Percentiles rank a stretch among this genome's conserved stretches.
Conservation (phyloP, 2,113 vertebrate genomes). For the Tichodroma muraria region DNA sequence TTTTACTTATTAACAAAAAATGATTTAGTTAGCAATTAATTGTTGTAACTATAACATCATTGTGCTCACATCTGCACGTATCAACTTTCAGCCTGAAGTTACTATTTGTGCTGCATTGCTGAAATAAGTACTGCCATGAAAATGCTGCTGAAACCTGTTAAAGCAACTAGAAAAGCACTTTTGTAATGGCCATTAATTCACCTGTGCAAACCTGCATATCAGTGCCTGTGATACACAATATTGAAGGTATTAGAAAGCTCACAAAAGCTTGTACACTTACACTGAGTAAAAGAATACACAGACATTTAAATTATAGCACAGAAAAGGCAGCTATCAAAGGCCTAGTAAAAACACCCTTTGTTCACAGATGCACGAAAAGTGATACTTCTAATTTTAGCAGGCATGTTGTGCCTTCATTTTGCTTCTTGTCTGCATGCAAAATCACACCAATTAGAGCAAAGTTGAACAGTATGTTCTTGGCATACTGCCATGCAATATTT, state of each 20-base stretch:
- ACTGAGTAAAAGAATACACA: neutral
- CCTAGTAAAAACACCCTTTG: neutral
- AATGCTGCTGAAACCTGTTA: neutral
- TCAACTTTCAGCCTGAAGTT: neutral
- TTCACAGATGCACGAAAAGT: neutral
- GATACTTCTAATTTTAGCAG: conserved; percentile 15
- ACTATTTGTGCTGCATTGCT: neutral
- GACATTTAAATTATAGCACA: neutral
- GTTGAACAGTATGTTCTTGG: conserved; percentile 20
- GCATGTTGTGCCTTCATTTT: conserved; percentile 13
- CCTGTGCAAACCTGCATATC: neutral
- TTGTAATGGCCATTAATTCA: neutral
- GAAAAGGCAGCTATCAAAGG: conserved; percentile 15
- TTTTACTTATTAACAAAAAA: neutral
- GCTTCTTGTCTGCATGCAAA: conserved; percentile 20
- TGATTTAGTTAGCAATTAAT: neutral
- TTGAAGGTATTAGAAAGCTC: neutral
- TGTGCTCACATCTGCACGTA: neutral
- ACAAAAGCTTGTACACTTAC: neutral
- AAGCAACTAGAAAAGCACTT: neutral
- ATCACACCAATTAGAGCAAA: conserved; percentile 43
- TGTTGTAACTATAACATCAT: neutral
- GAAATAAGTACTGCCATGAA: neutral
- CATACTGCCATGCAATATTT: neutral
- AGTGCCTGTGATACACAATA: neutral